Conservation (phyloP, 2,888 invertebrate species). For the Bursaphelenchus okinawaensis region DNA sequence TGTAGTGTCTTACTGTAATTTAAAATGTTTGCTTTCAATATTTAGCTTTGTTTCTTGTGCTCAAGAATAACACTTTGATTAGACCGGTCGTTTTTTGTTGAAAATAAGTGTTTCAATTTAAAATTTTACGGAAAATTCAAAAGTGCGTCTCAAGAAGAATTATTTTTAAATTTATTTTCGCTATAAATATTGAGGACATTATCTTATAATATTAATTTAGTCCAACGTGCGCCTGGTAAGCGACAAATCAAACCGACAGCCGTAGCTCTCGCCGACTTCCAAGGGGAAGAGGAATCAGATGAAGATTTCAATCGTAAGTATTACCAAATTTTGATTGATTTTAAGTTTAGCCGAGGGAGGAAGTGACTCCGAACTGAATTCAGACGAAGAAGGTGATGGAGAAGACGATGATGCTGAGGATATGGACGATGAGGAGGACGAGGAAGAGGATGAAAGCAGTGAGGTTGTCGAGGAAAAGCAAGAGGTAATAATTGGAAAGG, state of each 20-base stretch:
- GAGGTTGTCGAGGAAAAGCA: constrained; percentile 7
- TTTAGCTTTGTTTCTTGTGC: no score
- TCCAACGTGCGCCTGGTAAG: constrained; percentile 49
- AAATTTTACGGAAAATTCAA: no score
- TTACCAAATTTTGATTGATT: not conserved
- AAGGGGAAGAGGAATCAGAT: constrained; percentile 45
- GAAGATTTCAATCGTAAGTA: constrained; percentile 32
- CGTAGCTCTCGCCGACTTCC: constrained; percentile 26
- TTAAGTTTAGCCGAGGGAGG: not conserved
- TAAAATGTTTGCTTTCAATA: no score
- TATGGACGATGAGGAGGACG: constrained; percentile 25
- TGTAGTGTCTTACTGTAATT: not conserved
- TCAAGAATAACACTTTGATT: no score
- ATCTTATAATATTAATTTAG: constrained; percentile 32
- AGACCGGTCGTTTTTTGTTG: no score
- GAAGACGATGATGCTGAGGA: constrained; percentile 21
- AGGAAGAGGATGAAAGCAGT: constrained; percentile 23
- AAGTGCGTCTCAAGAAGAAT: no score
- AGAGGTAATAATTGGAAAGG: not conserved
- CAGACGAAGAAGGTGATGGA: constrained; percentile 14
- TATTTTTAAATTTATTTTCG: no score
- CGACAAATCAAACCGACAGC: constrained; percentile 53
- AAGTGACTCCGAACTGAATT: constrained; percentile 15
- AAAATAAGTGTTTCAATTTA: no score
- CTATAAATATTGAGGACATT: no score